phyloP scores from a whole-genome alignment of 2,113 vertebrate species.

The Carassius carassius region DNA sequence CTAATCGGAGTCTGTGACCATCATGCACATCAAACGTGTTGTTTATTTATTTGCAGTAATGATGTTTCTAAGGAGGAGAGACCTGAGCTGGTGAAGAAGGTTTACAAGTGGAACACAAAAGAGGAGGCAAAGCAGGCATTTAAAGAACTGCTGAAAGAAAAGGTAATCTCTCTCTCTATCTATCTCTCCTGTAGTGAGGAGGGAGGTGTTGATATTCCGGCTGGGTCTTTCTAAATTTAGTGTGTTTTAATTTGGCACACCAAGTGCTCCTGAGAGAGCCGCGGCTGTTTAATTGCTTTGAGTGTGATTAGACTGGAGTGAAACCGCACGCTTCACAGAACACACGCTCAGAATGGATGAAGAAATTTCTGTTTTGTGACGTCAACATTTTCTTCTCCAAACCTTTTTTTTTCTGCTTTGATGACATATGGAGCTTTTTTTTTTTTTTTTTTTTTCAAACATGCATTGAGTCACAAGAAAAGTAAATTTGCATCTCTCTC shows the following conservation, averaged over 20 bases:
- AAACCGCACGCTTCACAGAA: conserved; percentile 41
- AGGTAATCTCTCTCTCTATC: conserved; percentile 72
- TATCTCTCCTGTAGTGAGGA: conserved; percentile 21
- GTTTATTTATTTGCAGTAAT: conserved; percentile 59
- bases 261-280: conserved; percentile 71
- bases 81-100: conserved; percentile 91
- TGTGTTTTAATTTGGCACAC: conserved; percentile 72
- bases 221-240: conserved; percentile 73
- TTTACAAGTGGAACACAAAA: conserved; percentile 98
- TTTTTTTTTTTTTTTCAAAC: background rate
- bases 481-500: background rate
- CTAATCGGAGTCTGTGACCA: too few relatives aligned
- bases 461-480: background rate
- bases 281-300: conserved; percentile 68
- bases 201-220: conserved; percentile 46
- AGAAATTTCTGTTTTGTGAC: background rate
- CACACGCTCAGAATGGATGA: conserved; percentile 54
- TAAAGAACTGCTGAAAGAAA: conserved; percentile 96
- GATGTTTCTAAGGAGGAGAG: conserved; percentile 86
- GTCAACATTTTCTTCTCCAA: background rate
- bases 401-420: background rate
- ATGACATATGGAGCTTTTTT: background rate
- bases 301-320: conserved; percentile 72
- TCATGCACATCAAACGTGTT: too few relatives aligned
- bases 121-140: conserved; percentile 98